Percentiles rank a stretch among this genome's conserved stretches.
These are phyloP conservation scores for Triops cancriformis DNA, from an alignment of 1,140 invertebrate species.

Conservation along the genomic window DNA sequence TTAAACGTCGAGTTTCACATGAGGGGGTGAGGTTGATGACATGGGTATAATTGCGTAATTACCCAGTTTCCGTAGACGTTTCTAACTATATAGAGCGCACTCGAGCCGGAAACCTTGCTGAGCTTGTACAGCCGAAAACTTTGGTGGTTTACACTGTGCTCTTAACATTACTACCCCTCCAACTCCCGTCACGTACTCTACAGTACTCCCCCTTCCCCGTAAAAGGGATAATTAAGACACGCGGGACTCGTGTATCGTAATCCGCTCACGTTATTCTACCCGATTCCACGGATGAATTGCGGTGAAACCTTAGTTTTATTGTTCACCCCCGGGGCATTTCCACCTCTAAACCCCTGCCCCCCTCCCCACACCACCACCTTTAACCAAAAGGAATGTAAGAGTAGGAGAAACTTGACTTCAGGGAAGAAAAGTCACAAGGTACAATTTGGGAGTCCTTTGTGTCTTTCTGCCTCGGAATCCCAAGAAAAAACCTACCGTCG, in stretches of 20 bases:
- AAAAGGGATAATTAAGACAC: conserved; percentile 2
- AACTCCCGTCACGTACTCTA: neutral
- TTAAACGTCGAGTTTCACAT: neutral
- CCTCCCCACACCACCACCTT: too few species aligned
- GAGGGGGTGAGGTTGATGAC: neutral
- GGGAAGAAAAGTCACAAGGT: too few species aligned
- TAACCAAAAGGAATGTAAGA: too few species aligned
- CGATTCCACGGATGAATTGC: neutral
- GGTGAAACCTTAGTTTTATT: neutral
- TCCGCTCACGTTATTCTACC: neutral
- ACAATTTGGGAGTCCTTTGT: too few species aligned
- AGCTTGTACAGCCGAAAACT: neutral
- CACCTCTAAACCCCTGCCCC: too few species aligned
- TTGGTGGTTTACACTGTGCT: neutral
- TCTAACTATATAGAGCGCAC: neutral
- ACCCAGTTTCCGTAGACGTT: neutral
- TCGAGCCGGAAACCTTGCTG: conserved; percentile 2
- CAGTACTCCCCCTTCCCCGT: neutral
- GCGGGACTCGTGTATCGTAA: neutral
- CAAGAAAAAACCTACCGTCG: neutral
- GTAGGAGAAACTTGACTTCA: too few species aligned
- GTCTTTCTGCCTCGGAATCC: too few species aligned
- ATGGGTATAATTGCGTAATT: neutral
- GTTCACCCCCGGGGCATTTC: neutral
- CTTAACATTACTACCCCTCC: neutral